phyloP scores from a whole-genome alignment of 2,113 vertebrate species.

The Arizona elegans region DNA sequence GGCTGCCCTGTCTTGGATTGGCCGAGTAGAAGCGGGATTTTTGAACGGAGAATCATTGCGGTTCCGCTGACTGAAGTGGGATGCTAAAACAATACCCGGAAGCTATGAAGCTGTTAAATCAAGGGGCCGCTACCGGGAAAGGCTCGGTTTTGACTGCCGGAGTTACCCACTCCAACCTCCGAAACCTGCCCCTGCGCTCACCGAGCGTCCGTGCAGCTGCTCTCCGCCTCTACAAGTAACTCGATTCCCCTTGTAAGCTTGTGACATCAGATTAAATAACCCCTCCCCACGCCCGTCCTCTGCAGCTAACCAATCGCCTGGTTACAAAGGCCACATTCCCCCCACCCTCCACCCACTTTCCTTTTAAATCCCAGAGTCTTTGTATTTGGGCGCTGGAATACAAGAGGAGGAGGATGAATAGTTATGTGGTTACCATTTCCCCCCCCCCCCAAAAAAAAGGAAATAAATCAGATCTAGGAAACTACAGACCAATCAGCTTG shows the following conservation, averaged over 20 bases:
- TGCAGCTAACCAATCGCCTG: not conserved
- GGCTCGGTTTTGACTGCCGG: not conserved
- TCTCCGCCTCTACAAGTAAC: conserved; percentile 18
- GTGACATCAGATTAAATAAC: conserved; percentile 23
- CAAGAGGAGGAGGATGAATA: not conserved
- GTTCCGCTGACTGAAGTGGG: not conserved
- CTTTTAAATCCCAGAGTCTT: not conserved
- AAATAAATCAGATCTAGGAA: too few species aligned
- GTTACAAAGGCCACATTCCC: not conserved
- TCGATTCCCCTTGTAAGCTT: conserved; percentile 1
- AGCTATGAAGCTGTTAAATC: not conserved
- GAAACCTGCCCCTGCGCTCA: not conserved
- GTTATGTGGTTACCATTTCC: not conserved
- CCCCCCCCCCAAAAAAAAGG: too few species aligned
- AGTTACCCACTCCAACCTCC: rapidly evolving
- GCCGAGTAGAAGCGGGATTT: not conserved
- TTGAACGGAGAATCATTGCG: not conserved
- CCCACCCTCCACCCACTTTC: not conserved
- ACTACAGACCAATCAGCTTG: too few species aligned
- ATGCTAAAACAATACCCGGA: conserved; percentile 4
- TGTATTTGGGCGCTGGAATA: not conserved
- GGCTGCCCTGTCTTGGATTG: not conserved
- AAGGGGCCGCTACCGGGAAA: not conserved
- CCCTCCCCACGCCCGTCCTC: conserved; percentile 7
- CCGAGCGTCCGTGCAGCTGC: conserved; percentile 5